A percentile compares a stretch with the other conserved stretches of the same genome.
These are phyloP conservation scores for Montifringilla adamsi DNA, from an alignment of 2,113 vertebrate species.

Conservation along the genomic window DNA sequence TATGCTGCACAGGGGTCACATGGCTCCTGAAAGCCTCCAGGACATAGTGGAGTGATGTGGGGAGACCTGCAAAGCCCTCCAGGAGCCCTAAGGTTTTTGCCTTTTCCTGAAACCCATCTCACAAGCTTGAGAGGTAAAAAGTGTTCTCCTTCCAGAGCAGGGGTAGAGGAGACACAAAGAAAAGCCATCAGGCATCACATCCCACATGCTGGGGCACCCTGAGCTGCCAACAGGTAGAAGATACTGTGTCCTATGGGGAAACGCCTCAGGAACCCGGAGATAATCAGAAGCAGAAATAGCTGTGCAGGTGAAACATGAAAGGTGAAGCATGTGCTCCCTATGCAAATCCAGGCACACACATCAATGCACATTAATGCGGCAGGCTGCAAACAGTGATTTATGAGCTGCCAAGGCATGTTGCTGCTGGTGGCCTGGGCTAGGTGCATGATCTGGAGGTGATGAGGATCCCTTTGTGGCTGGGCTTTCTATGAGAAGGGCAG, in stretches of 20 bases:
- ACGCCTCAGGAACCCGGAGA: not conserved
- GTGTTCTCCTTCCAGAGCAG: not conserved
- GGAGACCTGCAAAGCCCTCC: not conserved
- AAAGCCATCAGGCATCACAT: not conserved
- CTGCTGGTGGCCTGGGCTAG: not conserved
- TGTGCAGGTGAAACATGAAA: not conserved
- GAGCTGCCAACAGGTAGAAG: not conserved
- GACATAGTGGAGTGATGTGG: not conserved
- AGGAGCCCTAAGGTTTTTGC: not conserved
- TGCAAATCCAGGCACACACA: not conserved
- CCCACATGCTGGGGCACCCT: not conserved
- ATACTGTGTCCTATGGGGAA: not conserved
- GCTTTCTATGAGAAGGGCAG: not conserved
- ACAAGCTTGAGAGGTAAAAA: not conserved
- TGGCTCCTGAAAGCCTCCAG: not conserved
- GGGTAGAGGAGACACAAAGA: not conserved
- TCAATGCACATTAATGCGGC: not conserved
- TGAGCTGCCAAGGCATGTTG: not conserved
- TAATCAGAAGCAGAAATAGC: not conserved
- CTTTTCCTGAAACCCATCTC: not conserved
- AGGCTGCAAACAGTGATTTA: not conserved
- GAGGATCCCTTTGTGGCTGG: not conserved
- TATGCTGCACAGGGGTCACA: not conserved
- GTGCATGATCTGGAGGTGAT: not conserved
- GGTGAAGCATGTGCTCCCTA: not conserved